Evolutionary conservation across 2,888 invertebrate genomes (phyloP).

Genomic region (Agonopterix heracliana): DNA sequence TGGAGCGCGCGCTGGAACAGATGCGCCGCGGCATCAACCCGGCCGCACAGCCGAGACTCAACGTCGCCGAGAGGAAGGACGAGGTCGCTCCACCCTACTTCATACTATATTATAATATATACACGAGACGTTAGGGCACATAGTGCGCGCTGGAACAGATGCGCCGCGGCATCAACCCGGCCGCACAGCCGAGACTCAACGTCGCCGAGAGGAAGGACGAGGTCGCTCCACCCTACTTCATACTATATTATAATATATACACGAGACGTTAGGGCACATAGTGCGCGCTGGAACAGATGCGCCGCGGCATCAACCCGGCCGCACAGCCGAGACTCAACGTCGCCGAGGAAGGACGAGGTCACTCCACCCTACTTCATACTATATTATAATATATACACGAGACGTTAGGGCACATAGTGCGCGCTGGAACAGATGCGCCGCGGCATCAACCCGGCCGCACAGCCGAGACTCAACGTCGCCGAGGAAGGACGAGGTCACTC

Average conservation of each 20-base stretch:
- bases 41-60: constrained; percentile 16
- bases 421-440: constrained; percentile 87
- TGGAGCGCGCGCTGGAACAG: constrained; percentile 89
- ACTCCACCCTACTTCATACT: not conserved
- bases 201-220: constrained; percentile 45
- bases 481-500: constrained; percentile 52
- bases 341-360: constrained; percentile 54
- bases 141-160: constrained; percentile 91
- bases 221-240: constrained; percentile 24
- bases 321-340: constrained; percentile 15
- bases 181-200: constrained; percentile 15
- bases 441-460: constrained; percentile 49
- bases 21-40: constrained; percentile 77
- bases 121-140: constrained; percentile 88
- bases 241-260: not conserved
- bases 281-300: constrained; percentile 88
- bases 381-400: constrained; percentile 54
- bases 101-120: not conserved
- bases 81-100: constrained; percentile 34
- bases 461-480: constrained; percentile 16
- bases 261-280: constrained; percentile 92
- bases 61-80: constrained; percentile 38
- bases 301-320: constrained; percentile 70
- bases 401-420: constrained; percentile 91
- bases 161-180: constrained; percentile 73